These are phyloP conservation scores for Dallia pectoralis DNA, from an alignment of 2,797 vertebrate genomes.

Conservation along the genomic window DNA sequence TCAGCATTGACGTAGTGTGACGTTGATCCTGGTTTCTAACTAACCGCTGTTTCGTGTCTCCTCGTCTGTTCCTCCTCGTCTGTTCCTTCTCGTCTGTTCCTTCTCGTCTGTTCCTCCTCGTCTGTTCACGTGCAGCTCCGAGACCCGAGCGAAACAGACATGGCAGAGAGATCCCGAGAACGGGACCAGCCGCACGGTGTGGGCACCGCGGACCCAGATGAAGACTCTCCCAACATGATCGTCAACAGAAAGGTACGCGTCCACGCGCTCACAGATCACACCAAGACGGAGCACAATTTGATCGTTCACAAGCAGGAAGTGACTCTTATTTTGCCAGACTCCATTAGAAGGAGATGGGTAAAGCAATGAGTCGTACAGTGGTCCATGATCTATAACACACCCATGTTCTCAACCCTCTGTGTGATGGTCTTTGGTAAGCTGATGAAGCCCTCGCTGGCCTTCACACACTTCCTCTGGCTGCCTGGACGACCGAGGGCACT, in stretches of 20 bases:
- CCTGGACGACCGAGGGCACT: background rate
- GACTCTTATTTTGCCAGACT: background rate
- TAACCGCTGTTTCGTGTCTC: background rate
- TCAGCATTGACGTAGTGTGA: background rate
- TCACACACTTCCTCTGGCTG: constrained; percentile 3
- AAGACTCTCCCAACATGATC: constrained; percentile 94
- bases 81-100: background rate
- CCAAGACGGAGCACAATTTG: background rate
- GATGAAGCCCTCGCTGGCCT: background rate
- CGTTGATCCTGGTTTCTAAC: background rate
- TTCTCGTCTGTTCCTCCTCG: background rate
- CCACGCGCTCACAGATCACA: background rate
- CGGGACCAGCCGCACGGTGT: constrained; percentile 66
- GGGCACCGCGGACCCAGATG: constrained; percentile 77
- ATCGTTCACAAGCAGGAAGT: background rate
- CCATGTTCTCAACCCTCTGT: constrained; percentile 11
- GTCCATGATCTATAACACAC: constrained; percentile 32
- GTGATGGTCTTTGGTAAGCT: background rate
- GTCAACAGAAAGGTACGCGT: constrained; percentile 92
- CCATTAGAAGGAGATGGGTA: background rate
- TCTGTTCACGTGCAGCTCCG: constrained; percentile 14
- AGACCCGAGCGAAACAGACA: constrained; percentile 66
- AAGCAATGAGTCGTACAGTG: constrained; percentile 4
- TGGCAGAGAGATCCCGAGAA: constrained; percentile 86
- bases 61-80: background rate